A percentile compares a stretch with the other conserved stretches of the same genome.
phyloP scores from a whole-genome alignment of 2,888 invertebrate genomes.

The Villa cingulata region DNA sequence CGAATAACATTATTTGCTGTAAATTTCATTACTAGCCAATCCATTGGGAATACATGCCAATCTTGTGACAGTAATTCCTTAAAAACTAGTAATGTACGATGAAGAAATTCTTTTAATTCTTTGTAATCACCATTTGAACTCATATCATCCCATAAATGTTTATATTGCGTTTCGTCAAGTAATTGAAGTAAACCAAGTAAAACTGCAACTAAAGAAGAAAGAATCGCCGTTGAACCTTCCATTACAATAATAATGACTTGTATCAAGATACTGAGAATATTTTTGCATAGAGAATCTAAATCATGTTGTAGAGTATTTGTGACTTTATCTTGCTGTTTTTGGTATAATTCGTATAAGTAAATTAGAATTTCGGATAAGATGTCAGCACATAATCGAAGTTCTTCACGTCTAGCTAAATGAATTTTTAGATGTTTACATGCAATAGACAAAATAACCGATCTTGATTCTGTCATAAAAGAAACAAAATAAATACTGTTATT shows the following conservation, averaged over 20 bases:
- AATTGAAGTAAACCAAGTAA: slow-evolving; percentile 73
- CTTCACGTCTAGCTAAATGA: slow-evolving; percentile 69
- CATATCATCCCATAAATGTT: slow-evolving; percentile 69
- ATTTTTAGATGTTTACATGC: slow-evolving; percentile 74
- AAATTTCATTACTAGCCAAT: slow-evolving; percentile 85
- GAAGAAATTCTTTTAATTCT: slow-evolving; percentile 72
- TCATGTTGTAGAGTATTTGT: slow-evolving; percentile 50
- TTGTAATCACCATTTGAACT: slow-evolving; percentile 51
- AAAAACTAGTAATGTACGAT: slow-evolving; percentile 55
- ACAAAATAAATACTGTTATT: neutral
- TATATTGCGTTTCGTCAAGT: slow-evolving; percentile 77
- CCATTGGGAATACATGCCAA: slow-evolving; percentile 54
- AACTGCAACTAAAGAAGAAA: slow-evolving; percentile 69
- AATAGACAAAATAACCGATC: slow-evolving; percentile 67
- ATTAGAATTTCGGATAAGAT: slow-evolving; percentile 74
- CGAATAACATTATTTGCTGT: slow-evolving; percentile 76
- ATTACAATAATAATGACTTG: slow-evolving; percentile 72
- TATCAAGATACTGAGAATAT: slow-evolving; percentile 69
- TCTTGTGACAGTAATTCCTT: slow-evolving; percentile 34
- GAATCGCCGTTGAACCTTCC: slow-evolving; percentile 57
- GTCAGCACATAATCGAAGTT: slow-evolving; percentile 69
- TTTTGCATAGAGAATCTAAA: slow-evolving; percentile 67
- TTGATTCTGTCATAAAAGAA: slow-evolving; percentile 50
- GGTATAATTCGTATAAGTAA: slow-evolving; percentile 38
- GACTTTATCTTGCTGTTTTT: slow-evolving; percentile 40